A percentile compares a stretch with the other conserved stretches of the same genome.
These are phyloP conservation scores for Zaprionus tsacasi DNA, from an alignment of 1,140 invertebrate species.

Conservation along the genomic window DNA sequence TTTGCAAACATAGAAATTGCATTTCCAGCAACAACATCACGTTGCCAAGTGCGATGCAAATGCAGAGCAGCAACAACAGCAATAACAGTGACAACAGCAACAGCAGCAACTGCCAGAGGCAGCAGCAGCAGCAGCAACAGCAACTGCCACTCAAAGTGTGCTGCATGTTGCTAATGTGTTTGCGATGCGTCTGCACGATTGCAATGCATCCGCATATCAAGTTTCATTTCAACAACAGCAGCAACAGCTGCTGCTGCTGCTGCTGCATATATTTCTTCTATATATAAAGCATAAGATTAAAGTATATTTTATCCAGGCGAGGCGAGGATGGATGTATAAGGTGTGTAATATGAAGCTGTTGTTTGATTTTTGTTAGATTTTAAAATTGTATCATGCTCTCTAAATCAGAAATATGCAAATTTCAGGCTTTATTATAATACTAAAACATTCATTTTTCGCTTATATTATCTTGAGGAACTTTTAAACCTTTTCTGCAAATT, in stretches of 20 bases:
- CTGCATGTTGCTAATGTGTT: conserved; percentile 47
- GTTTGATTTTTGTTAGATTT: no score
- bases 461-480: no score
- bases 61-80: conserved; percentile 31
- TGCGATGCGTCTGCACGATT: conserved; percentile 36
- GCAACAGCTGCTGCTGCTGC: background rate
- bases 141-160: conserved; percentile 12
- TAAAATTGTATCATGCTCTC: no score
- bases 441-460: no score
- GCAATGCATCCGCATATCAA: conserved; percentile 26
- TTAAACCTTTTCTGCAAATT: no score
- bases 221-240: background rate
- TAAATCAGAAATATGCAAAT: no score
- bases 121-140: background rate
- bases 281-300: background rate
- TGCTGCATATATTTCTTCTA: background rate
- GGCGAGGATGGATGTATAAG: background rate
- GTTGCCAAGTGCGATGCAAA: conserved; percentile 32
- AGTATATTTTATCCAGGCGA: background rate
- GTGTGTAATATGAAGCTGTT: no score
- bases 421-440: no score
- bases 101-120: background rate
- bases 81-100: background rate
- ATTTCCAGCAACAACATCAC: conserved; percentile 38
- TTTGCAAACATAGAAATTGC: conserved; percentile 66